Base-by-base conservation (phyloP, 2,888 invertebrate species). In the Matsumyia berberina region DNA sequence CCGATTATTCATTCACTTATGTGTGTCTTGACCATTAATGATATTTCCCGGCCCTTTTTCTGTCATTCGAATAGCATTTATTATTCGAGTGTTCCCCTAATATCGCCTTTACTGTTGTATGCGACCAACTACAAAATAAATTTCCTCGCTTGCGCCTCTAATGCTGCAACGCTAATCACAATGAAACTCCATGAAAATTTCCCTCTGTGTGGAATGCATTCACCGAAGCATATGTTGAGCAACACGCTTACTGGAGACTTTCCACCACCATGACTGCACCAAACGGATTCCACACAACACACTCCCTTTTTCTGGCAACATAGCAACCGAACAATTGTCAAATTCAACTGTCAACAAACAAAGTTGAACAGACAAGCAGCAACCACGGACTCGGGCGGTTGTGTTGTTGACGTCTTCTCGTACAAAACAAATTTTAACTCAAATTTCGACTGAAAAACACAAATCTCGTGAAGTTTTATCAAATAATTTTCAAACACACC, bases 331-430 rank as follows among this genome's bases (percentile, higher is more conserved):
- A 67, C 73, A 74, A 79, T 73, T 35, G 79, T 79, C 79, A 73
- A 83, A 83, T 79, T 29, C 58, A 15, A 79, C 69, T 74, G 83
- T 78, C 83, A 83, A 83, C 73, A 73, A 83, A 83, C 72, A 73
- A 83, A 78, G 31, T 73, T 35, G 60, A 60, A 31, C 83, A 83
- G 83, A 74, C 78, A 83, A 83, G 49, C 62, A 83, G 73, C 83
- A 83, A 79, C 83, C 64, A 74, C 79, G 73, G 73, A 57, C 35
- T 6, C 79, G 83, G 49, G 17, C 70, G 83, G 83, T 83, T 69
- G 73, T 83, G 83, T 79, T 73, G 77, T 78, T 73, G 60, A 58
- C 69, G 62, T 67, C 73, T 37, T 8, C 8, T 39, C 39, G 19
- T 35, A 33, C 60, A 69, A 35, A 35, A 17, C 8, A 44, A 66